A percentile compares a stretch with the other conserved stretches of the same genome.
These are phyloP conservation scores for Tetramorium simillimum DNA, from an alignment of 1,140 invertebrate genomes.

Conservation along the genomic window DNA sequence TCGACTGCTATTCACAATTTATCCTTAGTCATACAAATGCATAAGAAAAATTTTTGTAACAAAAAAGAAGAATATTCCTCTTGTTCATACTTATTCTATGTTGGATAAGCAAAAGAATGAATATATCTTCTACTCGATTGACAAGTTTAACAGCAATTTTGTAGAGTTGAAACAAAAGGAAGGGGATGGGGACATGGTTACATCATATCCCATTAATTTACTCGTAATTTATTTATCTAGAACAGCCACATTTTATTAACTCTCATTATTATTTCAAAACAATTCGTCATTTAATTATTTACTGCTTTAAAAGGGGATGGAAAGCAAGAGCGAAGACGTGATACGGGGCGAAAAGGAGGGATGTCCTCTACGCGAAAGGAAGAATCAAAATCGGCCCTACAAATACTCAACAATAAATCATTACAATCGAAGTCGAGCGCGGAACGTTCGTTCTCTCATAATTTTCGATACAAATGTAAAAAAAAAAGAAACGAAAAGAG, in stretches of 20 bases:
- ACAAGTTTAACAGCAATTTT: neutral
- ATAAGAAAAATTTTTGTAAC: neutral
- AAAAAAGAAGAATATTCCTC: too few relatives aligned
- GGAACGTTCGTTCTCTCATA: neutral
- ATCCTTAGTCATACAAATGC: neutral
- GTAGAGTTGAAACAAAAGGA: neutral
- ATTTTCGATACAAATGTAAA: slow-evolving; percentile 41
- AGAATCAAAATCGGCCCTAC: slow-evolving; percentile 19
- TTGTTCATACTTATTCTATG: neutral
- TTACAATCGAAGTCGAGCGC: slow-evolving; percentile 15
- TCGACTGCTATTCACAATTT: neutral
- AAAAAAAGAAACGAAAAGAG: neutral
- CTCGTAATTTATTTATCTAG: slow-evolving; percentile 81
- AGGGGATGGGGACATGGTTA: neutral
- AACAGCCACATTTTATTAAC: slow-evolving; percentile 81
- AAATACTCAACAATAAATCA: slow-evolving; percentile 46
- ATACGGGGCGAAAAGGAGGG: neutral
- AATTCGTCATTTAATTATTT: slow-evolving; percentile 78
- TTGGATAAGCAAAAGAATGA: neutral
- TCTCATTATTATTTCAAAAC: slow-evolving; percentile 72
- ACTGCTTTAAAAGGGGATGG: slow-evolving; percentile 73
- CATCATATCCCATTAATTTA: slow-evolving; percentile 47
- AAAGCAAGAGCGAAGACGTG: slow-evolving; percentile 57
- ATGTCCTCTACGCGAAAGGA: slow-evolving; percentile 25
- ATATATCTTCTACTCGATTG: too few relatives aligned